Conservation (phyloP, 2,113 vertebrate genomes). For the Carettochelys insculpta region DNA sequence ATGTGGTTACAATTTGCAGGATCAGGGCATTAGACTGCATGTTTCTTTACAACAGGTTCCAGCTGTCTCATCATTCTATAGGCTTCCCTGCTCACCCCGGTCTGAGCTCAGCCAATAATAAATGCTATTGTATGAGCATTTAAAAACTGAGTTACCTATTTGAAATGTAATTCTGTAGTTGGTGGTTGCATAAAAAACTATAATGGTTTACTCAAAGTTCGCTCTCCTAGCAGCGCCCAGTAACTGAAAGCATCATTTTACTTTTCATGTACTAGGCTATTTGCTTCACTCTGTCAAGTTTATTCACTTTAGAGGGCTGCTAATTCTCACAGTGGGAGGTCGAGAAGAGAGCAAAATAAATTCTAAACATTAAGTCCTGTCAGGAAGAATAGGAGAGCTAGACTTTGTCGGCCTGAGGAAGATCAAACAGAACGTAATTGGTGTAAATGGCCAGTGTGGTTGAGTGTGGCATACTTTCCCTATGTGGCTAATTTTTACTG, state of each 20-base stretch:
- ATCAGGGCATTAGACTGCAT: neutral
- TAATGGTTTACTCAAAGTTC: neutral
- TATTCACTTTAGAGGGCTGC: neutral
- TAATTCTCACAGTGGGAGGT: neutral
- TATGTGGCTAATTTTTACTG: neutral
- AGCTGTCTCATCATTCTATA: neutral
- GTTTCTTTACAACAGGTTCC: neutral
- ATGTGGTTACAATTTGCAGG: fast-evolving
- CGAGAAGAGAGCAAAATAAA: neutral
- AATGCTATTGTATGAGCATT: neutral
- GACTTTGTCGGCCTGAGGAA: neutral
- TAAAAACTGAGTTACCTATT: neutral
- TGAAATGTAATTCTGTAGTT: neutral
- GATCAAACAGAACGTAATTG: neutral
- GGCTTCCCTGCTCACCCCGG: neutral
- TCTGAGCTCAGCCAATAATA: neutral
- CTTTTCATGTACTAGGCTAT: neutral
- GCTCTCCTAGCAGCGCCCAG: neutral
- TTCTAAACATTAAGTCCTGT: neutral
- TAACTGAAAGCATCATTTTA: neutral
- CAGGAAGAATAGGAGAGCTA: neutral
- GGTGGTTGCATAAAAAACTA: neutral
- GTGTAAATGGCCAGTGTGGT: neutral
- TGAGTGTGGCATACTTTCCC: constrained; percentile 2
- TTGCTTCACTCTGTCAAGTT: neutral